Percentiles rank a stretch among this genome's conserved stretches.
Evolutionary conservation across 2,888 invertebrate genomes (phyloP).

Genomic region (Parasteatoda lunata): DNA sequence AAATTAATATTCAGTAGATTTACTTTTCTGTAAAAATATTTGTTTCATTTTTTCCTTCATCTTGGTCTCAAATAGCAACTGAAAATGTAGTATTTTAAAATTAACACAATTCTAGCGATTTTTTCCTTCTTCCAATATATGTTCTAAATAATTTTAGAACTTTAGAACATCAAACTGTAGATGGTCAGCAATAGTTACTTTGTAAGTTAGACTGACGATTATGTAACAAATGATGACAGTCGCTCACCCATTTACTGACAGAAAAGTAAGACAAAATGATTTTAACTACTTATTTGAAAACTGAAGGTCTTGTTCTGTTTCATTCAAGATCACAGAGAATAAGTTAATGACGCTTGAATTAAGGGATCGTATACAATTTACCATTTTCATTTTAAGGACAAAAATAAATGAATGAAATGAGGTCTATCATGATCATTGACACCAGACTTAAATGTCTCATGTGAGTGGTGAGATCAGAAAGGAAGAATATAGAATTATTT

Average conservation of each 20-base stretch:
- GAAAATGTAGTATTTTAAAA: no score
- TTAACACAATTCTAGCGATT: no score
- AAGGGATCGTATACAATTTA: constrained; percentile 22
- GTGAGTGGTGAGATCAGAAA: constrained; percentile 21
- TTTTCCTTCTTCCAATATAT: no score
- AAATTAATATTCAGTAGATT: no score
- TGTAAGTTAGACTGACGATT: no score
- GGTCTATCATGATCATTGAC: constrained; percentile 41
- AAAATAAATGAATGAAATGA: background rate
- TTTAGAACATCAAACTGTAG: no score
- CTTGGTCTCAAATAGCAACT: no score
- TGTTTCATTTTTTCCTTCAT: no score
- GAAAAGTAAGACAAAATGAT: background rate
- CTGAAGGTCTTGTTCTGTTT: constrained; percentile 10
- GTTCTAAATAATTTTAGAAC: no score
- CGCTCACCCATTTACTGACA: background rate
- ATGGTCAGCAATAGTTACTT: no score
- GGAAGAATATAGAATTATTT: constrained; percentile 59
- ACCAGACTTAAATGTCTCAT: constrained; percentile 50
- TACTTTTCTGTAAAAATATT: no score
- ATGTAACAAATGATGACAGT: no score
- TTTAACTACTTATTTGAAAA: background rate
- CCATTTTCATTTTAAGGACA: constrained; percentile 4
- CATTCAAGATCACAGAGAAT: constrained; percentile 51
- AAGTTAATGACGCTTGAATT: constrained; percentile 41